Conservation (phyloP, 2,113 vertebrate species). For the Ciconia boyciana region DNA sequence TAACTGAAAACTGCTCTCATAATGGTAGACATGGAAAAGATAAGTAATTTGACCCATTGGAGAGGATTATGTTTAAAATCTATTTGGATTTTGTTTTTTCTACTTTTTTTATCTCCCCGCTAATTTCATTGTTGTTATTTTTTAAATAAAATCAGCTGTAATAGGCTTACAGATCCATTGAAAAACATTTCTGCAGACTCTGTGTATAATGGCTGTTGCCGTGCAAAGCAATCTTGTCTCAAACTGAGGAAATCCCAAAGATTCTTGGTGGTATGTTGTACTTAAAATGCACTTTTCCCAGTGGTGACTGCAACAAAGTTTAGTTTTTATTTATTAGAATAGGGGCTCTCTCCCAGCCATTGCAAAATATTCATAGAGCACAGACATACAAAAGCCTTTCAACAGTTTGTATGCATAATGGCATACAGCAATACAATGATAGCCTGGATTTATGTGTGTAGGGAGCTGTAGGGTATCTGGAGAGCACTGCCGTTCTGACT, state of each 20-base stretch:
- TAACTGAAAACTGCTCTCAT: background rate
- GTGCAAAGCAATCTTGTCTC: background rate
- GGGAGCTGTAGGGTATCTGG: background rate
- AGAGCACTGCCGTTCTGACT: background rate
- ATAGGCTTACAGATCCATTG: background rate
- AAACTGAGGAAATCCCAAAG: background rate
- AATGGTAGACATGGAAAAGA: background rate
- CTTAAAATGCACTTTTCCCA: background rate
- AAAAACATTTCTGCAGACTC: background rate
- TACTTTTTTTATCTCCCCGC: background rate
- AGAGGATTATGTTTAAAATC: background rate
- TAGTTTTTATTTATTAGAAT: background rate
- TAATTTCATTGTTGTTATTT: constrained; percentile 13
- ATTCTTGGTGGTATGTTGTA: background rate
- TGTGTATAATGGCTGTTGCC: background rate
- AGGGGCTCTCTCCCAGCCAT: background rate
- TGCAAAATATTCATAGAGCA: background rate
- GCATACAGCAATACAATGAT: background rate
- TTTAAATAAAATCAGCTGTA: background rate
- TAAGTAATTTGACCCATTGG: background rate
- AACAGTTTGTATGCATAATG: background rate
- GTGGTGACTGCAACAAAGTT: background rate
- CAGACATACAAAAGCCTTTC: background rate
- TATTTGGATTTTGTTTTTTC: background rate
- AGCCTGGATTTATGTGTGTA: background rate